These are phyloP conservation scores for Himalopsyche kuldschensis DNA, from an alignment of 2,888 invertebrate species.

Conservation along the genomic window DNA sequence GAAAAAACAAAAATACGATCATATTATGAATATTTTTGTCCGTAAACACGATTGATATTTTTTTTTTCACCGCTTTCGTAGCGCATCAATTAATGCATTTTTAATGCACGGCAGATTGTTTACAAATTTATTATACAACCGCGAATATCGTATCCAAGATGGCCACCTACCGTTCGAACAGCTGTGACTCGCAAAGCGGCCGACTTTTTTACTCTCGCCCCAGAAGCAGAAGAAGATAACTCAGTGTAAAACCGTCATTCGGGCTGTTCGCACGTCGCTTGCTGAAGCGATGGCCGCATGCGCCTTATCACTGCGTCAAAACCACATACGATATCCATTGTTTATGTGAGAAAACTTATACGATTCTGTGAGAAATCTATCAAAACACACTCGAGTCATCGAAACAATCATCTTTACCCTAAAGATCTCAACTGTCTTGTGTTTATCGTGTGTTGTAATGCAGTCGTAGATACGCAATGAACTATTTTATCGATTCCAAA, in stretches of 20 bases:
- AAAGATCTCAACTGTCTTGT: neutral
- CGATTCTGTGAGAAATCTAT: neutral
- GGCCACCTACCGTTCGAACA: conserved; percentile 32
- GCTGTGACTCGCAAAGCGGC: conserved; percentile 20
- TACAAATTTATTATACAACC: conserved; percentile 4
- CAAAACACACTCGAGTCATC: neutral
- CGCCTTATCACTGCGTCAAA: conserved; percentile 24
- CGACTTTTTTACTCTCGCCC: neutral
- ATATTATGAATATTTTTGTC: too few species aligned
- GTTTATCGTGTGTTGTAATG: conserved; percentile 9
- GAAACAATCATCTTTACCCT: neutral
- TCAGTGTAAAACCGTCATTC: conserved; percentile 15
- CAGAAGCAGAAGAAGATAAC: conserved; percentile 16
- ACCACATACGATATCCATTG: conserved; percentile 5
- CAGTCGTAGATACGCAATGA: conserved; percentile 9
- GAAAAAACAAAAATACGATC: too few species aligned
- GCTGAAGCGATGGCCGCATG: conserved; percentile 24
- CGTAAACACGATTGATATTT: too few species aligned
- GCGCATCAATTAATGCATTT: neutral
- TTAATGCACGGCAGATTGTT: neutral
- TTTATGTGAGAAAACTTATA: conserved; percentile 18
- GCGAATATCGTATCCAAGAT: conserved; percentile 29
- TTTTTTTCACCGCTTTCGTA: neutral
- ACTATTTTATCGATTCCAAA: conserved; percentile 30
- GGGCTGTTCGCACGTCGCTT: conserved; percentile 11